Conservation (phyloP, 2,113 vertebrate genomes). For the Aptenodytes patagonicus region DNA sequence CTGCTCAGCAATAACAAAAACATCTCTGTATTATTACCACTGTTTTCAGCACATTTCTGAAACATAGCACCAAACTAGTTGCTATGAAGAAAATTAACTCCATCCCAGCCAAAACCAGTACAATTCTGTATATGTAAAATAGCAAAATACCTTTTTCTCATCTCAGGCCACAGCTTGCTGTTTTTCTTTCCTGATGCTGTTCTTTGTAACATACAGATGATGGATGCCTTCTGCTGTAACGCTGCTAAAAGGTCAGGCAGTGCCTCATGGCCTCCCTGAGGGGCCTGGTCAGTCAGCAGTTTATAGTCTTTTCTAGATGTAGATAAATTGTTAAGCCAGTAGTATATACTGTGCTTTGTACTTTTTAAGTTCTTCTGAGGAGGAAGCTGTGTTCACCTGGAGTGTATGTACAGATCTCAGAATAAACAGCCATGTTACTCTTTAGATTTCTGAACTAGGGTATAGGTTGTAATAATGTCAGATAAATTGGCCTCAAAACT, state of each 20-base stretch:
- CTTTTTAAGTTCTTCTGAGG: neutral
- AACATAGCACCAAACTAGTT: neutral
- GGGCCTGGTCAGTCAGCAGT: neutral
- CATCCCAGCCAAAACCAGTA: neutral
- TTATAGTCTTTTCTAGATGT: neutral
- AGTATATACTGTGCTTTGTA: neutral
- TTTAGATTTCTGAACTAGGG: neutral
- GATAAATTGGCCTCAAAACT: neutral
- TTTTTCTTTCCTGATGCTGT: neutral
- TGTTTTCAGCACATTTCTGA: neutral
- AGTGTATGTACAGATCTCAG: neutral
- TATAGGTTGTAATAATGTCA: neutral
- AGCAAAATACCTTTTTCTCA: neutral
- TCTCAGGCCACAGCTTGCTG: neutral
- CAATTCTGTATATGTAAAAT: neutral
- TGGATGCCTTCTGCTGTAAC: neutral
- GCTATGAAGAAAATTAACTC: neutral
- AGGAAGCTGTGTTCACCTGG: neutral
- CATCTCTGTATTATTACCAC: neutral
- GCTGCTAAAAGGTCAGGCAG: neutral
- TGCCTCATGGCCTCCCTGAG: neutral
- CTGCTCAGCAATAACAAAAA: rapidly evolving
- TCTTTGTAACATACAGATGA: neutral
- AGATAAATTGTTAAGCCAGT: neutral
- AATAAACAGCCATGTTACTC: neutral